These are phyloP conservation scores for Glandiceps talaboti DNA, from an alignment of 53 echinoderm and acorn worm genomes.

Conservation along the genomic window DNA sequence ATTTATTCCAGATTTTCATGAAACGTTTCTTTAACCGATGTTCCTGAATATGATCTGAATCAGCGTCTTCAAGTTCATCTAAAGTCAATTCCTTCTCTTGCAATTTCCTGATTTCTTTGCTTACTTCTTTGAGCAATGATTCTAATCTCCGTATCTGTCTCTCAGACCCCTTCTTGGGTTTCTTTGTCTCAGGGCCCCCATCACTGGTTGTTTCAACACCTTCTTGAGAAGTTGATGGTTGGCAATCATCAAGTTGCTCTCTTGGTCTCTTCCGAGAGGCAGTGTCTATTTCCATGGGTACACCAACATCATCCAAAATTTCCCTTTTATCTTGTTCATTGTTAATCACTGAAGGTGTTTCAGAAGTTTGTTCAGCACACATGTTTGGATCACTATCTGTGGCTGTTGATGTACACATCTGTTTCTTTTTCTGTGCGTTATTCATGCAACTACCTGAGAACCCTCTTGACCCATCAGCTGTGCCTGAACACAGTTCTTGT, in stretches of 20 bases:
- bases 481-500: too few relatives aligned
- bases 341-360: too few relatives aligned
- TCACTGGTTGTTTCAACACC: background rate
- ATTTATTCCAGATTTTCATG: conserved; percentile 62
- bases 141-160: conserved; percentile 56
- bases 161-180: conserved; percentile 23
- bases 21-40: conserved; percentile 59
- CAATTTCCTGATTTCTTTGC: conserved; percentile 55
- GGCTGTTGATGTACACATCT: too few relatives aligned
- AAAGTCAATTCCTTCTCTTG: conserved; percentile 63
- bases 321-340: too few relatives aligned
- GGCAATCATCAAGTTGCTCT: background rate
- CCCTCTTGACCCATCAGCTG: too few relatives aligned
- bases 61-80: conserved; percentile 64
- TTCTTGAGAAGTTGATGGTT: background rate
- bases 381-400: too few relatives aligned
- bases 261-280: background rate
- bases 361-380: too few relatives aligned
- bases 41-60: conserved; percentile 69
- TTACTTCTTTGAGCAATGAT: conserved; percentile 29
- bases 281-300: too few relatives aligned
- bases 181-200: background rate
- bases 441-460: too few relatives aligned
- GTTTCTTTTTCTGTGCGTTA: too few relatives aligned
- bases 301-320: too few relatives aligned